Conservation (phyloP, 2,113 vertebrate genomes). For the Channa maculata region DNA sequence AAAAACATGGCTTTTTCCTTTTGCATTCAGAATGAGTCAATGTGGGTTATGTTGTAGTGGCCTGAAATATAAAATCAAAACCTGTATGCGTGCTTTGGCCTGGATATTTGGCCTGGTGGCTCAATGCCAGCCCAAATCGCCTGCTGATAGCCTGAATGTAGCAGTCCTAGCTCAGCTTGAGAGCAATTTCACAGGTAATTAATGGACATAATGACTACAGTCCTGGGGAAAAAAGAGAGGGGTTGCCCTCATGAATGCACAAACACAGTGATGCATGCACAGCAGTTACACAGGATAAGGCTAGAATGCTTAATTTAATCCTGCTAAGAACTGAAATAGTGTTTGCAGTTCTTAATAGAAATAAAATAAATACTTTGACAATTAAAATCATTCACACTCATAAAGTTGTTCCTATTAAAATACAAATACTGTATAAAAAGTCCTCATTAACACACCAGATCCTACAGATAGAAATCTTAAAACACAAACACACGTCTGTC, state of each 20-base stretch:
- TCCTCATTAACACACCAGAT: neutral
- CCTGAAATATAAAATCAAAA: conserved; percentile 43
- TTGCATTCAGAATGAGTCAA: conserved; percentile 18
- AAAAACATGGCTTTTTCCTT: neutral
- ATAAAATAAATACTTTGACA: neutral
- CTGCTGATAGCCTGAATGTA: conserved; percentile 63
- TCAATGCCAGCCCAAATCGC: conserved; percentile 46
- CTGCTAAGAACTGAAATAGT: too few relatives aligned
- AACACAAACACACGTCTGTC: conserved; percentile 21
- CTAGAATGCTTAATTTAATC: neutral
- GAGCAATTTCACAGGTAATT: conserved; percentile 85
- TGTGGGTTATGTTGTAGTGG: conserved; percentile 29
- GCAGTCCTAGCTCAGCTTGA: conserved; percentile 48
- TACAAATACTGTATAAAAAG: neutral
- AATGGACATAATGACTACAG: conserved; percentile 80
- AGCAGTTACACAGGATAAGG: conserved; percentile 6
- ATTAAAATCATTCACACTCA: neutral
- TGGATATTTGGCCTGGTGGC: conserved; percentile 52
- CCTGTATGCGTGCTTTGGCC: conserved; percentile 22
- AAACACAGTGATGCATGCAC: conserved; percentile 34
- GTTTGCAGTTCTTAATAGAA: conserved; percentile 9
- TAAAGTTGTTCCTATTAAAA: neutral
- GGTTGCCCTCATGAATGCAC: conserved; percentile 35
- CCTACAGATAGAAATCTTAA: neutral
- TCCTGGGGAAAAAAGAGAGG: conserved; percentile 44